Conservation (phyloP, 2,888 invertebrate species). For the Chironomus tentans region DNA sequence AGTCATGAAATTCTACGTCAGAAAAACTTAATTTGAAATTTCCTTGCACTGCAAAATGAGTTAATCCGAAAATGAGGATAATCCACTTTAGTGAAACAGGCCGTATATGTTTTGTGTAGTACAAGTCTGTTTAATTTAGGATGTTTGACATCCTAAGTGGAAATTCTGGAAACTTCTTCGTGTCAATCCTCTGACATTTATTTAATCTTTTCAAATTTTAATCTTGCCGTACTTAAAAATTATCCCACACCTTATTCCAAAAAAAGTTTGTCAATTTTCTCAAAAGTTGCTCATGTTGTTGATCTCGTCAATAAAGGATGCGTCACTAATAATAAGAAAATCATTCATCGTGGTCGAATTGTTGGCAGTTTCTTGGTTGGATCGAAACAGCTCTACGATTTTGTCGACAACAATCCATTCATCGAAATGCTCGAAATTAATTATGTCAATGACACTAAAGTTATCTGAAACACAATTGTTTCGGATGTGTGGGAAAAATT, state of each 20-base stretch:
- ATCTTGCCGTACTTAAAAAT: no score
- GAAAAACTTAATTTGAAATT: no score
- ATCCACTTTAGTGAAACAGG: no score
- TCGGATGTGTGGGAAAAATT: no score
- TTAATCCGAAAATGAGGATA: no score
- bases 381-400: slow-evolving; percentile 76
- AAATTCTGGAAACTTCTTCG: not conserved
- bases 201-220: not conserved
- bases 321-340: slow-evolving; percentile 81
- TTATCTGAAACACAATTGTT: slow-evolving; percentile 49
- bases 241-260: no score
- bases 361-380: slow-evolving; percentile 91
- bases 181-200: not conserved
- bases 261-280: no score
- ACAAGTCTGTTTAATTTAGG: not conserved
- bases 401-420: slow-evolving; percentile 89
- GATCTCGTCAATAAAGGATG: slow-evolving; percentile 78
- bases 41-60: no score
- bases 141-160: not conserved
- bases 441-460: slow-evolving; percentile 76
- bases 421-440: slow-evolving; percentile 84
- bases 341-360: slow-evolving; percentile 73
- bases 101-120: not conserved
- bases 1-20: no score
- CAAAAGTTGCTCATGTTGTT: slow-evolving; percentile 48